Percentiles rank a stretch among this genome's conserved stretches.
These are phyloP conservation scores for Agriopis aurantiaria DNA, from an alignment of 2,888 invertebrate species.

Conservation along the genomic window DNA sequence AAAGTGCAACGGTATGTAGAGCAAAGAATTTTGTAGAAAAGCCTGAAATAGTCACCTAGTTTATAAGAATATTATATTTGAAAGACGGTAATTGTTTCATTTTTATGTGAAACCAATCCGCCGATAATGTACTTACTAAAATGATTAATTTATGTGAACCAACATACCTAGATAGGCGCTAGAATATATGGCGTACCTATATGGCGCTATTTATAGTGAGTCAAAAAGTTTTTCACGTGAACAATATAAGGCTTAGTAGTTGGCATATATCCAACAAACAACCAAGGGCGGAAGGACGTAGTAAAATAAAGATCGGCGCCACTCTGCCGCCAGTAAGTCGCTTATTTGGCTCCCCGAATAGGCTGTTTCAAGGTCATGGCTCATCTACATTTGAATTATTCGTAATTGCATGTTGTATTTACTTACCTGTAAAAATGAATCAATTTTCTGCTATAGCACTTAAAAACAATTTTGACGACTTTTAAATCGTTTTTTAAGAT, in stretches of 20 bases:
- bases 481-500: constrained; percentile 22
- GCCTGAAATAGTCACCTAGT: constrained; percentile 43
- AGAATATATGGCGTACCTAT: neutral
- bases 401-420: constrained; percentile 4
- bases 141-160: too few relatives aligned
- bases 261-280: constrained; percentile 9
- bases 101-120: neutral
- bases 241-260: neutral
- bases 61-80: constrained; percentile 26
- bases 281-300: constrained; percentile 8
- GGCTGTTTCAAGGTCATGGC: constrained; percentile 1
- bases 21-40: constrained; percentile 35
- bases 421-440: constrained; percentile 20
- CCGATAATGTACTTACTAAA: constrained; percentile 1
- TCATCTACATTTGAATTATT: neutral
- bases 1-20: constrained; percentile 37
- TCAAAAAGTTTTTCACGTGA: constrained; percentile 2
- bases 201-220: neutral
- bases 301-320: constrained; percentile 4
- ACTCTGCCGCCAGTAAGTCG: neutral
- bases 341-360: constrained; percentile 6
- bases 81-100: neutral
- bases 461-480: constrained; percentile 8
- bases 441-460: constrained; percentile 35
- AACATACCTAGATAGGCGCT: too few relatives aligned